Evolutionary conservation across 2,888 invertebrate genomes (phyloP).

Genomic region (Scotopteryx bipunctaria): DNA sequence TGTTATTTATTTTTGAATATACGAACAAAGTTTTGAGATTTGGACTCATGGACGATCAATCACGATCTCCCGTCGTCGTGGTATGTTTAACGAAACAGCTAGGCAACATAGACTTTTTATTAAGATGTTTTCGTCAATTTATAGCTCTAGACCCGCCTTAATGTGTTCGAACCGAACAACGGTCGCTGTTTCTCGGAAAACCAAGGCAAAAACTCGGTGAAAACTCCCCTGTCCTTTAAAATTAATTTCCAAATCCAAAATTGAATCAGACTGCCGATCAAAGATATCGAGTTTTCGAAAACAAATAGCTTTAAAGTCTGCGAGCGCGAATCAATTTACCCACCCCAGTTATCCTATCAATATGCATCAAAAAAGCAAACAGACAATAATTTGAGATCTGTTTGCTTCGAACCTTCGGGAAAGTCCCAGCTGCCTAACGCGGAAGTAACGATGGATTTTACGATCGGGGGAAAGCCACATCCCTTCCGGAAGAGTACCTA

Average conservation of each 20-base stretch:
- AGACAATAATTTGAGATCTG: conserved; percentile 32
- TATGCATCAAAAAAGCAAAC: conserved; percentile 37
- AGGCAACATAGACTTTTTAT: too few relatives aligned
- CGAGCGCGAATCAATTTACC: conserved; percentile 23
- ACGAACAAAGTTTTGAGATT: too few relatives aligned
- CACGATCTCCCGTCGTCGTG: too few relatives aligned
- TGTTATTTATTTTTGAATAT: too few relatives aligned
- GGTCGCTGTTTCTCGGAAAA: too few relatives aligned
- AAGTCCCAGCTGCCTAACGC: conserved; percentile 45
- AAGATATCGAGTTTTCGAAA: conserved; percentile 26
- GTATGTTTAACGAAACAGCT: too few relatives aligned
- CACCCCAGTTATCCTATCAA: conserved; percentile 24
- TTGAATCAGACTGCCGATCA: conserved; percentile 18
- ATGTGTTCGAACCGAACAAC: too few relatives aligned
- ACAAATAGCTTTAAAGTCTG: conserved; percentile 26
- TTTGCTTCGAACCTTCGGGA: conserved; percentile 32
- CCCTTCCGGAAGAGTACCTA: conserved; percentile 41
- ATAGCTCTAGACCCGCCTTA: too few relatives aligned
- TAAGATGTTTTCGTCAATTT: too few relatives aligned
- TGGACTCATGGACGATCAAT: too few relatives aligned
- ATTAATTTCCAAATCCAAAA: conserved; percentile 24
- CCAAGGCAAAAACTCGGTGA: conserved; percentile 8
- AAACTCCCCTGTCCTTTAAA: conserved; percentile 15
- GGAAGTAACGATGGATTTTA: conserved; percentile 54
- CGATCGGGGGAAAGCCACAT: conserved; percentile 52